phyloP scores from a whole-genome alignment of 2,797 vertebrate species.

The Coregonus sp. region DNA sequence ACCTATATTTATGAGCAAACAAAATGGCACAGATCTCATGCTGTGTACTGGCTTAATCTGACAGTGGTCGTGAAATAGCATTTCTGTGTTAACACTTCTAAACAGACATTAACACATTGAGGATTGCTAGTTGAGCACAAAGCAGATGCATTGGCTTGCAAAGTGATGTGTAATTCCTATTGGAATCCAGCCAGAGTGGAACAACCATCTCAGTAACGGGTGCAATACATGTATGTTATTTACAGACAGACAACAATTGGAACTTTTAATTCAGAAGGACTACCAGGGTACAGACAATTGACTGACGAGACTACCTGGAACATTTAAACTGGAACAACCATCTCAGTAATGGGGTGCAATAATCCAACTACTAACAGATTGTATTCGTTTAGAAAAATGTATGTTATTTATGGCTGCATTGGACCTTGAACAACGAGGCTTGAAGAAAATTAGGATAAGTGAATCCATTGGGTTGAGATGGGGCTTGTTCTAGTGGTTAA shows the following conservation, averaged over 20 bases:
- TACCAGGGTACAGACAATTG: too few species aligned
- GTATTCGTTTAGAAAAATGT: too few species aligned
- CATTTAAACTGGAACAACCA: too few species aligned
- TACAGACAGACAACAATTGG: too few species aligned
- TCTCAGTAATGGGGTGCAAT: too few species aligned
- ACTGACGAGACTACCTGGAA: constrained; percentile 21
- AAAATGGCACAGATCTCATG: constrained; percentile 45
- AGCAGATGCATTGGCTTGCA: constrained; percentile 29
- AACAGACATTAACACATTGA: constrained; percentile 43
- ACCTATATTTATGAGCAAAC: constrained; percentile 59
- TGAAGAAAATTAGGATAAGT: constrained; percentile 71
- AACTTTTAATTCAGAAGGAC: too few species aligned
- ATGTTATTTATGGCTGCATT: constrained; percentile 38
- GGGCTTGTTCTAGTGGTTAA: constrained; percentile 58
- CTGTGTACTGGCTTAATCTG: constrained; percentile 38
- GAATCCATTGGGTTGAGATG: constrained; percentile 65
- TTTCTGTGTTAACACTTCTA: constrained; percentile 18
- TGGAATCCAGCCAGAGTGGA: neutral
- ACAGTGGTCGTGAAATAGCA: constrained; percentile 34
- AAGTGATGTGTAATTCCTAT: constrained; percentile 6
- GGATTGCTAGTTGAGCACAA: constrained; percentile 44
- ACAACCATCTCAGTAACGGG: too few species aligned
- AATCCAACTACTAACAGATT: too few species aligned
- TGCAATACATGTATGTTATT: too few species aligned
- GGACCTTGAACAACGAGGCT: constrained; percentile 53